Evolutionary conservation across 2,113 vertebrate species (phyloP).

Genomic region (Pygoscelis adeliae): DNA sequence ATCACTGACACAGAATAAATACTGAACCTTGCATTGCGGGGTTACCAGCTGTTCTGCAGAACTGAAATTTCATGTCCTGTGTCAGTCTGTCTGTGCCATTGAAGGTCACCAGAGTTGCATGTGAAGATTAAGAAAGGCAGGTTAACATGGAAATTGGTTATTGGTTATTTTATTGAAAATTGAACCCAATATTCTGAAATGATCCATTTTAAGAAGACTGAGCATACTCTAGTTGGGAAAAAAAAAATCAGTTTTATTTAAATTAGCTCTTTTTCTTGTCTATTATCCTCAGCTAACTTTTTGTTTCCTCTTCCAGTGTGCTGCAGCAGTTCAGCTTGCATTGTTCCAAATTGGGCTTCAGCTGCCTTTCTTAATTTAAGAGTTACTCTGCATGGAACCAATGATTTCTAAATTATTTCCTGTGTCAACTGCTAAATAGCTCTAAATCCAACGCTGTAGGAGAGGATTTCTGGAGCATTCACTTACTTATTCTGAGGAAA

Average conservation of each 20-base stretch:
- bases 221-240: neutral
- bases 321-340: neutral
- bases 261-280: neutral
- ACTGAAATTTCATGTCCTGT: neutral
- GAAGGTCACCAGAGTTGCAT: neutral
- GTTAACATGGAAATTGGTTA: neutral
- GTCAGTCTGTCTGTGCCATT: neutral
- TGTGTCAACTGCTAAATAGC: neutral
- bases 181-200: neutral
- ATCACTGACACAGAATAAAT: neutral
- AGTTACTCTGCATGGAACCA: neutral
- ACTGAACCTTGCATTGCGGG: rapidly evolving
- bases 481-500: neutral
- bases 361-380: slow-evolving; percentile 8
- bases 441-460: neutral
- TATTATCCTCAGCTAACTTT: neutral
- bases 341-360: neutral
- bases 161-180: neutral
- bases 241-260: neutral
- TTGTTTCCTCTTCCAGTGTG: neutral
- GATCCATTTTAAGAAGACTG: neutral
- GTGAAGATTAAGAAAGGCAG: neutral
- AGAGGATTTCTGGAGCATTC: neutral
- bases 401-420: slow-evolving; percentile 23
- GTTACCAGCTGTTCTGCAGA: neutral